These are phyloP conservation scores for Leptinotarsa undecemlineata DNA, from an alignment of 1,140 invertebrate species.

Conservation along the genomic window DNA sequence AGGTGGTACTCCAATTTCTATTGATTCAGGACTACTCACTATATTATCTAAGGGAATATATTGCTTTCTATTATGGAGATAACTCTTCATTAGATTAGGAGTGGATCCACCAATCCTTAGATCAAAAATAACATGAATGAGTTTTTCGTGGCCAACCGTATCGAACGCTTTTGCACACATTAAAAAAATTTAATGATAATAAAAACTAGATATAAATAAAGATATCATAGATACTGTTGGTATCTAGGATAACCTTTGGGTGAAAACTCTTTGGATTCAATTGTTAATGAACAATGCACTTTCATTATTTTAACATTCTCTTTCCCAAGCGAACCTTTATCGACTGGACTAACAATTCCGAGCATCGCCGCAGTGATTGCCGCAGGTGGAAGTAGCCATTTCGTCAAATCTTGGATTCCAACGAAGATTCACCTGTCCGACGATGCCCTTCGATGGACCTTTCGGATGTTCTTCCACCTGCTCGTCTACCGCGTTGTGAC, in stretches of 20 bases:
- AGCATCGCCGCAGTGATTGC: neutral
- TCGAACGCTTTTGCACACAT: no score
- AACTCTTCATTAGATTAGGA: neutral
- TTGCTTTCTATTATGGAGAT: neutral
- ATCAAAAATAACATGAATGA: no score
- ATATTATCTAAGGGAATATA: neutral
- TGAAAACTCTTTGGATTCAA: no score
- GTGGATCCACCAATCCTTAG: neutral
- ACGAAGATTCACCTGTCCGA: neutral
- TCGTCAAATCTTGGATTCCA: constrained; percentile 2
- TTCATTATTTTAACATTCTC: no score
- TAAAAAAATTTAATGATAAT: no score
- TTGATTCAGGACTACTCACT: neutral
- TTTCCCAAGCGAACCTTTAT: neutral
- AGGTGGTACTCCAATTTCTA: neutral
- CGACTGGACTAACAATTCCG: neutral
- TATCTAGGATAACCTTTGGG: no score
- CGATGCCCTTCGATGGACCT: neutral
- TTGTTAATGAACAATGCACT: no score
- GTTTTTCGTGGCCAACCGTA: no score
- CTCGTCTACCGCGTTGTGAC: neutral
- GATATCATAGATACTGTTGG: no score
- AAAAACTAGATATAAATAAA: no score
- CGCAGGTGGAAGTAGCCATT: neutral
- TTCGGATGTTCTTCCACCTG: neutral